Evolutionary conservation across 2,797 vertebrate species (phyloP).

Genomic region (Rhyacichthys aspro): DNA sequence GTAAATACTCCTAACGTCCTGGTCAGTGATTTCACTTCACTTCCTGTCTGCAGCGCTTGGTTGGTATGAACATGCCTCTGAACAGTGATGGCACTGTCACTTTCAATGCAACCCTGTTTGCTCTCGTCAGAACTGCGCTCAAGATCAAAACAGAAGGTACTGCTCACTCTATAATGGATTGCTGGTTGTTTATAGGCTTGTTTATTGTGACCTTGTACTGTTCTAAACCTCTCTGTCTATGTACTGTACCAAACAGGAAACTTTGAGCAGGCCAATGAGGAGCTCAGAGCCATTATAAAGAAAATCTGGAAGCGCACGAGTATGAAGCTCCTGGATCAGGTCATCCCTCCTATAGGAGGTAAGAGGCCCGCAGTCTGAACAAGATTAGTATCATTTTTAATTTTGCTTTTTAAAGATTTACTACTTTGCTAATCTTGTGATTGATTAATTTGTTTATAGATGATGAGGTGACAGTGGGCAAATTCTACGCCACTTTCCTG

Average conservation of each 20-base stretch:
- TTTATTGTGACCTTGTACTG: not conserved
- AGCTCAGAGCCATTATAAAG: constrained; percentile 95
- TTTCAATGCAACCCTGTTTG: constrained; percentile 97
- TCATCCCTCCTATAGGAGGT: constrained; percentile 98
- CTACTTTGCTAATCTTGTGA: too few relatives aligned
- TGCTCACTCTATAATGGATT: not conserved
- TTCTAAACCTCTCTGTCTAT: not conserved
- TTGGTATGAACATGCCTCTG: constrained; percentile 99
- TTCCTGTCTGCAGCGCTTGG: constrained; percentile 83
- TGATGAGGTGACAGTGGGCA: constrained; percentile 98
- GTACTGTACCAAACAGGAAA: constrained; percentile 83
- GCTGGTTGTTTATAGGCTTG: not conserved
- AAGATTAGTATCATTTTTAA: not conserved
- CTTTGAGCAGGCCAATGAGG: constrained; percentile 97
- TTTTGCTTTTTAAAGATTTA: not conserved
- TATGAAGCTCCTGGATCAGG: constrained; percentile 98
- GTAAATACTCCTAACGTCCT: not conserved
- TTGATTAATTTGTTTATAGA: constrained; percentile 76
- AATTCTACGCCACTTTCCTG: constrained; percentile 98
- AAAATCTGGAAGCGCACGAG: constrained; percentile 98
- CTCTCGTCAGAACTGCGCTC: constrained; percentile 94
- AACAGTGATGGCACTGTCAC: constrained; percentile 98
- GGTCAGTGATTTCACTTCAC: not conserved
- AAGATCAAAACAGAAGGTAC: constrained; percentile 99
- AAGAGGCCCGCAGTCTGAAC: constrained; percentile 32